Base-by-base conservation (phyloP, 2,888 invertebrate species). In the Heliconius ethilla region DNA sequence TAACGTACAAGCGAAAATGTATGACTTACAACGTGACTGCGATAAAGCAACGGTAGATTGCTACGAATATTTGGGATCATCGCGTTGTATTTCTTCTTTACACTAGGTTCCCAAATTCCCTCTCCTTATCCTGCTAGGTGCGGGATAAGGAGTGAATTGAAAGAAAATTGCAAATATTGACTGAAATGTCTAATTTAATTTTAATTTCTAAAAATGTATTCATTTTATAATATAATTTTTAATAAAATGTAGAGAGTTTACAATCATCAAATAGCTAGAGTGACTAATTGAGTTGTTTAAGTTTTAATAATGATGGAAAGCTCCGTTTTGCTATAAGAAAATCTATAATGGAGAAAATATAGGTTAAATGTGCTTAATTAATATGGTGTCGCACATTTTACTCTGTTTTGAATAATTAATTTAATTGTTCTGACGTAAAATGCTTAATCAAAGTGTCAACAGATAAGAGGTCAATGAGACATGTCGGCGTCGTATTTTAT, bases 391-490 rank as follows among this genome's bases (percentile, higher is more conserved):
- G 18, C 10, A 33, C 7, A 66, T 25, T 62, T 73, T 73, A 37
- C 62, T 15, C 62, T n/a, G 6, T 33, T 73, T 73, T 25, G 4
- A 37, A 62, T 51, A 45, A 45, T 62, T 27, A 51, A 70, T 69
- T 70, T 75, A 72, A 76, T 76, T 29, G 67, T 62, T 51, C 59
- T 80, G 80, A 79, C 80, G 75, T 75, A 75, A 73, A 72, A 69
- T 63, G 51, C 51, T 75, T 75, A 75, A 80, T 72, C 77, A 67
- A 79, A 80, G 75, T 77, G 80, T 79, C 80, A 77, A 79, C 77
- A 77, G 79, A 80, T 80, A 80, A 79, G 73, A 75, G 80, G 80
- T 80, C 80, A 80, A 66, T 74, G 77, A 79, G 79, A 77, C 75
- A 65, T 22, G 72, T 18, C 25, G 77, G 75, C 75, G 73, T 73